Conservation (phyloP, 2,113 vertebrate species). For the Beaufortia kweichowensis region DNA sequence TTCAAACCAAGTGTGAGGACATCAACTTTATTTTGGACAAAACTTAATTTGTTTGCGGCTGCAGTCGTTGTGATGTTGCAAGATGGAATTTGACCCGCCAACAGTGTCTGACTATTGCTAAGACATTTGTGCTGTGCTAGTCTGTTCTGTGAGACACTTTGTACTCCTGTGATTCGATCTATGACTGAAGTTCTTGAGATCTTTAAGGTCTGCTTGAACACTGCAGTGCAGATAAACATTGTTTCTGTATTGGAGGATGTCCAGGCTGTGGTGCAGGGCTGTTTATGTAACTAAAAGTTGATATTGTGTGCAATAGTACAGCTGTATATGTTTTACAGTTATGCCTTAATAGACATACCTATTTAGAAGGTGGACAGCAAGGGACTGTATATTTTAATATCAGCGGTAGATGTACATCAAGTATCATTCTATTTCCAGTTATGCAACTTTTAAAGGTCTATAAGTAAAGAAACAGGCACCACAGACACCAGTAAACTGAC, state of each 20-base stretch:
- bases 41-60: background rate
- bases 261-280: no score
- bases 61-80: background rate
- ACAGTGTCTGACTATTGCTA: background rate
- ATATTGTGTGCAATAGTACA: no score
- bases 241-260: background rate
- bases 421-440: background rate
- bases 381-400: background rate
- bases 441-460: background rate
- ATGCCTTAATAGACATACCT: no score
- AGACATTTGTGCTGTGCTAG: background rate
- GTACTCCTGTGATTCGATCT: background rate
- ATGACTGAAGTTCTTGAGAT: background rate
- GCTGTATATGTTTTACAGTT: no score
- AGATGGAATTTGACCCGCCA: slow-evolving; percentile 5
- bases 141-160: background rate
- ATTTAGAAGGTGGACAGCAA: no score
- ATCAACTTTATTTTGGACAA: background rate
- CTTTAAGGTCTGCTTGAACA: background rate
- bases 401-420: background rate
- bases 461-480: background rate
- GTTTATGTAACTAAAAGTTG: no score
- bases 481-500: background rate
- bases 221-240: background rate
- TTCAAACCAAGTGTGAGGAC: background rate